Evolutionary conservation across 2,888 invertebrate genomes (phyloP).

Genomic region (Cephonodes hylas): DNA sequence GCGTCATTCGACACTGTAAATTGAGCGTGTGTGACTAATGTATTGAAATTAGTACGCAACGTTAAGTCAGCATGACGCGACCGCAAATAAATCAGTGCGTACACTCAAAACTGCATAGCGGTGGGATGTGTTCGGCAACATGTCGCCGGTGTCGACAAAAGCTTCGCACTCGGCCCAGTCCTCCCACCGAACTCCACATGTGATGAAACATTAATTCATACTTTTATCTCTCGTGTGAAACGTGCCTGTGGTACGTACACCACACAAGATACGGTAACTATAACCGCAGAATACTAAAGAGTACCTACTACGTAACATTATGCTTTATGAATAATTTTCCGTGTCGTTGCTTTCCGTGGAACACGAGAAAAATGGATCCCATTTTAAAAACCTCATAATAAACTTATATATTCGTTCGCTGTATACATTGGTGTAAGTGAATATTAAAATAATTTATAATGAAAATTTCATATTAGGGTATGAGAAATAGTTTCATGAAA

Average conservation of each 20-base stretch:
- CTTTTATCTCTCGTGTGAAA: constrained; percentile 11
- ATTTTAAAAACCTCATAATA: constrained; percentile 4
- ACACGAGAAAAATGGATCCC: constrained; percentile 7
- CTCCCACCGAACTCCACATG: neutral
- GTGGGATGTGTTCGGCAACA: neutral
- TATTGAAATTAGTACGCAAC: neutral
- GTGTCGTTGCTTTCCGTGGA: constrained; percentile 1
- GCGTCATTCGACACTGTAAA: constrained; percentile 1
- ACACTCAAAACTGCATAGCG: neutral
- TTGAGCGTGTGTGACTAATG: neutral
- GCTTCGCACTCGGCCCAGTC: neutral
- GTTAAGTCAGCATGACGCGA: constrained; percentile 37
- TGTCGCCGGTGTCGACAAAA: neutral
- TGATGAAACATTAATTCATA: constrained; percentile 16
- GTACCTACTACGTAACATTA: constrained; percentile 3
- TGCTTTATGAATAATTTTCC: constrained; percentile 10
- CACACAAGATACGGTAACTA: constrained; percentile 5
- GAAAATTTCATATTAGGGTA: neutral
- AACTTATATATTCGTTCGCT: neutral
- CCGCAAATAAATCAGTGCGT: constrained; percentile 64
- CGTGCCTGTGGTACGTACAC: neutral
- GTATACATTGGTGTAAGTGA: constrained; percentile 3
- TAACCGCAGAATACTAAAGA: constrained; percentile 7
- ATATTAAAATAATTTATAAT: neutral
- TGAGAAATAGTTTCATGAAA: neutral